Percentiles rank a stretch among this genome's conserved stretches.
Evolutionary conservation across 1,140 invertebrate species (phyloP).

Genomic region (Amphibalanus amphitrite): DNA sequence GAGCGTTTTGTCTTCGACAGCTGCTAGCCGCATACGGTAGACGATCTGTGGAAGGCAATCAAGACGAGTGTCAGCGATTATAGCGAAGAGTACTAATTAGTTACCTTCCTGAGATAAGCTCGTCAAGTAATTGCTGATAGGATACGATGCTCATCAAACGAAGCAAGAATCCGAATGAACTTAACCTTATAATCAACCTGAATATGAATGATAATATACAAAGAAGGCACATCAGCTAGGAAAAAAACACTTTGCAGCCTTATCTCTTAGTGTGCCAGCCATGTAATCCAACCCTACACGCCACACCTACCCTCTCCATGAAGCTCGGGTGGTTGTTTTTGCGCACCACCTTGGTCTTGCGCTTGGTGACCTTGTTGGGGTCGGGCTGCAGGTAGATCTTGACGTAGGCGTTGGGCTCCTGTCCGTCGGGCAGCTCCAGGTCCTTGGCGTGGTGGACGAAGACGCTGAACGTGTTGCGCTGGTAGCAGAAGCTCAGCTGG

Average conservation of each 20-base stretch:
- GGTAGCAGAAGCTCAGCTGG: slow-evolving; percentile 67
- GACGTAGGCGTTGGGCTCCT: slow-evolving; percentile 77
- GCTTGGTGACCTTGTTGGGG: slow-evolving; percentile 68
- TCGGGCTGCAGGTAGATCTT: slow-evolving; percentile 76
- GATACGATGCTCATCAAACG: no score
- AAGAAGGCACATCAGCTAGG: slow-evolving; percentile 10
- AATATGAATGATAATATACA: no score
- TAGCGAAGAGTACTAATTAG: no score
- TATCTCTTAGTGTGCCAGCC: slow-evolving; percentile 7
- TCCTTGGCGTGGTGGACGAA: slow-evolving; percentile 78
- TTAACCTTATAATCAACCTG: no score
- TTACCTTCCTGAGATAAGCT: no score
- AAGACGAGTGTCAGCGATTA: no score
- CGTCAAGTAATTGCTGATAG: no score
- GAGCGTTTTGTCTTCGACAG: slow-evolving; percentile 50
- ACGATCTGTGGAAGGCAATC: slow-evolving; percentile 54
- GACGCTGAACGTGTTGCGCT: slow-evolving; percentile 55
- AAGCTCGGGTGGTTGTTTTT: slow-evolving; percentile 87
- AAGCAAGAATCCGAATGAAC: no score
- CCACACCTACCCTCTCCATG: slow-evolving; percentile 74
- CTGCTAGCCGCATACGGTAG: slow-evolving; percentile 66
- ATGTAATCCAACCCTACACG: background rate
- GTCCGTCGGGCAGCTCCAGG: slow-evolving; percentile 45
- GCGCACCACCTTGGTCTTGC: slow-evolving; percentile 84
- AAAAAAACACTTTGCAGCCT: slow-evolving; percentile 9